A percentile compares a stretch with the other conserved stretches of the same genome.
phyloP scores from a whole-genome alignment of 30 jellyfish, hydroid and myxozoan genomes.

The Nemopilema nomurai region DNA sequence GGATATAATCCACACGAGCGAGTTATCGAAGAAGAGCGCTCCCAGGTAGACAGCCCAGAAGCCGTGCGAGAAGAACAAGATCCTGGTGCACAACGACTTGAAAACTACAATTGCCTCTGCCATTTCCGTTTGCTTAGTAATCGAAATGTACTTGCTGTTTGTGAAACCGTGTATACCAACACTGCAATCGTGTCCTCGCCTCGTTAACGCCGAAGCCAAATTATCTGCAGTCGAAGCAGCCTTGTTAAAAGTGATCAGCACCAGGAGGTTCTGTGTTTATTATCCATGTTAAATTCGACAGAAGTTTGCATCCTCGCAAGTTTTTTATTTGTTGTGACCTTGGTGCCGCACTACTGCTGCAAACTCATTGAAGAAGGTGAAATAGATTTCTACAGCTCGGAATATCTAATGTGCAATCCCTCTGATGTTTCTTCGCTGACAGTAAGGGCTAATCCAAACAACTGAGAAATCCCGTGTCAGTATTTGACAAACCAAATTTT shows the following conservation, averaged over 20 bases:
- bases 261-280: too few species aligned
- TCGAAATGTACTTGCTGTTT: background rate
- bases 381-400: too few species aligned
- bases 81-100: slow-evolving; percentile 66
- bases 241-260: too few species aligned
- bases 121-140: slow-evolving; percentile 4
- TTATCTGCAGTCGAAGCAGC: too few species aligned
- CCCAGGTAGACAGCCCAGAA: slow-evolving; percentile 51
- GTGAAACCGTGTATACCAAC: background rate
- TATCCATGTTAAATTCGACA: too few species aligned
- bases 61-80: slow-evolving; percentile 74
- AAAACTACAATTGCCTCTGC: slow-evolving; percentile 49
- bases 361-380: too few species aligned
- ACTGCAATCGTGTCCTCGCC: too few species aligned
- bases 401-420: background rate
- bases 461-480: background rate
- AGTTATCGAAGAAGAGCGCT: slow-evolving; percentile 28
- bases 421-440: background rate
- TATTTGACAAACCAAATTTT: background rate
- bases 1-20: slow-evolving; percentile 51
- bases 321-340: too few species aligned
- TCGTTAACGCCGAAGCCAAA: too few species aligned
- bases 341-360: too few species aligned
- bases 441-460: background rate
- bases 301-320: too few species aligned